Conservation (phyloP, 2,113 vertebrate genomes). For the Athene noctua region DNA sequence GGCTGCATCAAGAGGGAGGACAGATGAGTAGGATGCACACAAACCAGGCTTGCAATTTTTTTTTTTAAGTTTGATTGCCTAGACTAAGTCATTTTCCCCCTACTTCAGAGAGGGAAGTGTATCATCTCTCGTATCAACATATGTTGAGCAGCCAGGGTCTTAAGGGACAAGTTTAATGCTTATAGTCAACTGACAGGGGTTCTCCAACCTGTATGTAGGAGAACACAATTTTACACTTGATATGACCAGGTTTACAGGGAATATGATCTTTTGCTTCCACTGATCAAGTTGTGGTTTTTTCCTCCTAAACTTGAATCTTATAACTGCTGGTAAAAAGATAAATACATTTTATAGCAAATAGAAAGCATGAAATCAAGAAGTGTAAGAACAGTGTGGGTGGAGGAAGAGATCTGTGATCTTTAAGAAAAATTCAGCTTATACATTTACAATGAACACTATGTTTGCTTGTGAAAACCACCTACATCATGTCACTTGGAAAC, state of each 20-base stretch:
- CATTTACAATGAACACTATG: constrained; percentile 47
- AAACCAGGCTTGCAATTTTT: not conserved
- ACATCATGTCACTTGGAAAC: constrained; percentile 49
- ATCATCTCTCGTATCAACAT: not conserved
- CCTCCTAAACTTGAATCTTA: not conserved
- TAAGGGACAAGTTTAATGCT: not conserved
- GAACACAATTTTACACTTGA: not conserved
- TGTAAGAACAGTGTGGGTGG: constrained; percentile 51
- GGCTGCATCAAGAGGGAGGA: not conserved
- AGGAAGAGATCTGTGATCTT: constrained; percentile 58
- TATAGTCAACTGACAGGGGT: not conserved
- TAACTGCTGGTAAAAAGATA: constrained; percentile 4
- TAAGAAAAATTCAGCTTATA: constrained; percentile 53
- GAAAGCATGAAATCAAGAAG: constrained; percentile 41
- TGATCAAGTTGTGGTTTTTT: not conserved
- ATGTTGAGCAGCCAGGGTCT: constrained; percentile 6
- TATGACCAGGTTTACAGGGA: not conserved
- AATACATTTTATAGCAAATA: constrained; percentile 36
- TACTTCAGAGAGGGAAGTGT: not conserved
- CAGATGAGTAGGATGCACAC: constrained; percentile 19
- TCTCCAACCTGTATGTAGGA: not conserved
- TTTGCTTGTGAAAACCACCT: constrained; percentile 60
- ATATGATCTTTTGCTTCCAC: not conserved
- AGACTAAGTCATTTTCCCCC: not conserved
- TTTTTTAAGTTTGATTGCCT: not conserved